Base-by-base conservation (phyloP, 1,140 invertebrate species). In the Bombus waltoni region DNA sequence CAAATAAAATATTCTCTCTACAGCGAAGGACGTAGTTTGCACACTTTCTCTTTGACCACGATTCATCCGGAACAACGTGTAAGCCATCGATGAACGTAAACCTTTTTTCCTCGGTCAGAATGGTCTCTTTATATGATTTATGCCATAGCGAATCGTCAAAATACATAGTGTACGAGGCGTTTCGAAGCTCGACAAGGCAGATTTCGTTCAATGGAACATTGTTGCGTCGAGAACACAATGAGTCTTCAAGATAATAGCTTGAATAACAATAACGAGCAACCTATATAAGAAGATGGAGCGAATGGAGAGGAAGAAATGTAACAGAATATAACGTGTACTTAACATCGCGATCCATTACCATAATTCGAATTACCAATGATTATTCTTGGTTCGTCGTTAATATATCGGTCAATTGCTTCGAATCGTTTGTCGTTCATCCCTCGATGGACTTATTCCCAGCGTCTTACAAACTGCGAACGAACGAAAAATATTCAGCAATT, bases 371-470 rank as follows among this genome's bases (percentile, higher is more conserved):
- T 0, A 2, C 13, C 15, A 5, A 9, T 6, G 42, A 83, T 66
- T 66, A 83, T 83, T 76, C 10, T 9, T 32, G 22, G 35, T 4
- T 25, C 35, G 28, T 32, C 10, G 68, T 76, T 83, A 76, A 82
- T 72, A 40, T 15, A n/a, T 65, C 38, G 38, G 38, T 38, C 13
- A 9, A 22, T 2, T 1, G 10, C 5, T 25, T 18, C 8, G 8
- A n/a, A 53, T 40, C 81, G 62, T 57, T 77, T 70, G 62, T 44
- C 35, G 3, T 13, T 28, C 22, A 3, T 2, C 32, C 11, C 11
- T 42, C 32, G 25, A 15, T 44, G 70, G 38, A 73, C 72, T 66
- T 74, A 62, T 42, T 25, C 25, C 44, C n/a, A 9, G 2, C 15
- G 59, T 15, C 53, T 32, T 18, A 2, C 11, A 2, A 10, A 11